Percentiles rank a stretch among this genome's conserved stretches.
phyloP scores from a whole-genome alignment of 2,113 vertebrate species.

The Tursiops truncatus region DNA sequence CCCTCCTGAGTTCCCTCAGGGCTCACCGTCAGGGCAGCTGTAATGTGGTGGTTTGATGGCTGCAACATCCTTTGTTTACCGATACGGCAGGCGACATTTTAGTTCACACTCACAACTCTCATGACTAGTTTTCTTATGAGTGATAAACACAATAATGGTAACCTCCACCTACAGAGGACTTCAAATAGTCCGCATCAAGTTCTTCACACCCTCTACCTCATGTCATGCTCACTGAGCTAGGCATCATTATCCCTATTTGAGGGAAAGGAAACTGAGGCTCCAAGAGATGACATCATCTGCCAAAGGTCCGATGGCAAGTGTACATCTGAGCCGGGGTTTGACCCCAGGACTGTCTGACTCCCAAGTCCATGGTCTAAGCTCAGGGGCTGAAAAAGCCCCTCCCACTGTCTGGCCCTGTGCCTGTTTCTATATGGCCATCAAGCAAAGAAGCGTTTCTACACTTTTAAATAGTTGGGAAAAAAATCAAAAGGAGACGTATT shows the following conservation, averaged over 20 bases:
- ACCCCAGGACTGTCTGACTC: not conserved
- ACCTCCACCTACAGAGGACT: not conserved
- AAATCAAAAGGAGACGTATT: not conserved
- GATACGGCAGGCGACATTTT: not conserved
- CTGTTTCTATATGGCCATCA: not conserved
- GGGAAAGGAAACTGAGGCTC: not conserved
- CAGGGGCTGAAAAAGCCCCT: not conserved
- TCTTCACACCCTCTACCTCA: not conserved
- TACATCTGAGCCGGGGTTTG: not conserved
- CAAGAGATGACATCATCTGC: not conserved
- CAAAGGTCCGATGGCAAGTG: not conserved
- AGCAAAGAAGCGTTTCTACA: not conserved
- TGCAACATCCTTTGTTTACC: not conserved
- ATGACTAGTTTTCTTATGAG: not conserved
- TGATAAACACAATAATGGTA: not conserved
- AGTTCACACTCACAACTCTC: not conserved
- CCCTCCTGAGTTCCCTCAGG: not conserved
- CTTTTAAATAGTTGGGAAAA: not conserved
- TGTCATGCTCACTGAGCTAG: not conserved
- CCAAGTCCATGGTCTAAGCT: not conserved
- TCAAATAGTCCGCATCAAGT: not conserved
- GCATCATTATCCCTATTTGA: not conserved
- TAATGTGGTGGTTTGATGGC: not conserved
- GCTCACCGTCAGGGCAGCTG: not conserved
- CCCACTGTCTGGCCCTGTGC: accelerated